Conservation (phyloP, 2,113 vertebrate species). For the Thinocorus orbignyianus region DNA sequence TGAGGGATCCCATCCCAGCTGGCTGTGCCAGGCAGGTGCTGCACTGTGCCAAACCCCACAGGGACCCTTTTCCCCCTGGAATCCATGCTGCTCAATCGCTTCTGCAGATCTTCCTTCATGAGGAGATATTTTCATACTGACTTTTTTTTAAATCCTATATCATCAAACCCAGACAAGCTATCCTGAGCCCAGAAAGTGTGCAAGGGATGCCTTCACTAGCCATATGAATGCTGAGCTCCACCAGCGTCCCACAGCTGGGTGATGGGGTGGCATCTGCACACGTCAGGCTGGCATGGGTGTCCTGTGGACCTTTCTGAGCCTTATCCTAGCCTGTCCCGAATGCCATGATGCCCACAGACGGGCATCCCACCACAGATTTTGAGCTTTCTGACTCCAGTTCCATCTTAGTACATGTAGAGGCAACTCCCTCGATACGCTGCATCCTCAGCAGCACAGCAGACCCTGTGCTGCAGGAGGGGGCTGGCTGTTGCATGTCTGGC, state of each 20-base stretch:
- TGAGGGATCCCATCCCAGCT: neutral
- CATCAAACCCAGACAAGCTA: neutral
- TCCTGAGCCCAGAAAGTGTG: neutral
- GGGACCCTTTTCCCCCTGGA: too few relatives aligned
- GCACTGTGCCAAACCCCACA: fast-evolving
- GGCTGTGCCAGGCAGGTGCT: fast-evolving
- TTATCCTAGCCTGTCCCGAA: neutral
- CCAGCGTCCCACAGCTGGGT: neutral
- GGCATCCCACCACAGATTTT: neutral
- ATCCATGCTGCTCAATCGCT: fast-evolving
- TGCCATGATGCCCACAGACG: neutral
- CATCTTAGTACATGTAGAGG: fast-evolving
- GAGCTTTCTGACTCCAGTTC: neutral
- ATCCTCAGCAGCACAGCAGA: neutral
- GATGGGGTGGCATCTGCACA: fast-evolving
- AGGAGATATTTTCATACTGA: neutral
- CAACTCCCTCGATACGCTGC: neutral
- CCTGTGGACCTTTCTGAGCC: neutral
- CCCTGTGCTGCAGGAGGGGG: neutral
- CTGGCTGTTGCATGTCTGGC: neutral
- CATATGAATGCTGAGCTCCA: neutral
- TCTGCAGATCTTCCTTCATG: neutral
- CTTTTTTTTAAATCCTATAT: neutral
- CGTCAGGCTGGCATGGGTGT: neutral
- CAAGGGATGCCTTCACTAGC: neutral